A percentile compares a stretch with the other conserved stretches of the same genome.
Conservation (phyloP, 2,797 vertebrate species). For the Knipowitschia caucasica region DNA sequence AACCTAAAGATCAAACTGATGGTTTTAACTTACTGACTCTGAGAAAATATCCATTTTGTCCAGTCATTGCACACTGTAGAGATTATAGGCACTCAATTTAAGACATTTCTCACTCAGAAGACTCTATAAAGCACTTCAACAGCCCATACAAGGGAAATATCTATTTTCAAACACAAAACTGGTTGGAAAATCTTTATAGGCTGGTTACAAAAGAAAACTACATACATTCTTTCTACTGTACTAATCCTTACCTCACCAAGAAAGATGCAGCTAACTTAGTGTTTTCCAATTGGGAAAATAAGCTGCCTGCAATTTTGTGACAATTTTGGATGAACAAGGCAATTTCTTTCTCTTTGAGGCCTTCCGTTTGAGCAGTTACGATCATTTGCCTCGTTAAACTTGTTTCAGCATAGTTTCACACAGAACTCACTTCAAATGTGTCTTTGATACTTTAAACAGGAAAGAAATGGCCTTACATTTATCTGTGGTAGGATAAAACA, state of each 20-base stretch:
- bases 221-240: not conserved
- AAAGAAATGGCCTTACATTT: not conserved
- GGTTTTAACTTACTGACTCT: slow-evolving; percentile 20
- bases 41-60: slow-evolving; percentile 28
- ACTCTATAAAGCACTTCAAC: slow-evolving; percentile 16
- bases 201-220: not conserved
- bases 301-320: not conserved
- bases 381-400: not conserved
- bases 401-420: not conserved
- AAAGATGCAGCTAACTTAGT: not conserved
- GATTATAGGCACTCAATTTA: slow-evolving; percentile 34
- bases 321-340: not conserved
- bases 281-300: not conserved
- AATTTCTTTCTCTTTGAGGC: not conserved
- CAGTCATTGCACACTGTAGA: slow-evolving; percentile 20
- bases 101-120: slow-evolving; percentile 27
- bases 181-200: not conserved
- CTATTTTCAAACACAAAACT: not conserved
- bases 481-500: not conserved
- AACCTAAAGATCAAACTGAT: slow-evolving; percentile 16
- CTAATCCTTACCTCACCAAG: not conserved
- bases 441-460: too few relatives aligned
- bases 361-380: not conserved
- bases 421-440: too few relatives aligned
- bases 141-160: slow-evolving; percentile 14